Evolutionary conservation across 92 coral and sea anemone species (phyloP), one percentile per base, ranked within the genome.

Genomic region (Isaurus tuberculatus): DNA sequence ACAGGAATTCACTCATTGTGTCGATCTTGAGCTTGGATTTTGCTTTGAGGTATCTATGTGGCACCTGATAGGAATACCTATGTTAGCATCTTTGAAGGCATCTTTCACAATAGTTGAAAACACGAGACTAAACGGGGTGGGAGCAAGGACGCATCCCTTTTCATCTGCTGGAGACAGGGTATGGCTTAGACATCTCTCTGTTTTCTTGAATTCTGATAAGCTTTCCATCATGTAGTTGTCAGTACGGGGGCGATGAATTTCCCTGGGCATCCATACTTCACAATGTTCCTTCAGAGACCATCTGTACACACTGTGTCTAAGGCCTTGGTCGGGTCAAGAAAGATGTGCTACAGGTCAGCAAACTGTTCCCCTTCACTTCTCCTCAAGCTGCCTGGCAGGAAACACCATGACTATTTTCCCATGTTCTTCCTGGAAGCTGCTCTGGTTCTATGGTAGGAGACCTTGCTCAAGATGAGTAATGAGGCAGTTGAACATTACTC

Each of bases 341-440:
- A 46, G 13, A 19, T 46, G 53, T 1, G 16, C 16, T 2, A 46
- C 15, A 46, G 53, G 2, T 46, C 53, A 19, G 53, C 53, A 9
- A 5, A 11, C 53, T 46, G 0, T 46, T 46, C 17, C 53, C 0
- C 16, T n/a, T 2, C 16, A 46, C 53, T 46, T 46, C 53, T 46
- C 53, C 53, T 46, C 16, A 11, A 46, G 51, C 53, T 46, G 19
- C 19, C 53, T 46, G 53, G 53, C 53, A 5, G 13, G 15, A 44
- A 44, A 44, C 8, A 46, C 53, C 53, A 46, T 46, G 19, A 0
- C 2, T 0, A 42, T 13, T 42, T 8, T n/a, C n/a, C n/a, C n/a
- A 7, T 19, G 15, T 44, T 44, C 53, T 44, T 44, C 5, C 28
- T 77, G 60, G 22, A 85, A 1, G 78, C 6, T 4, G 92, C 89